Evolutionary conservation across 92 coral and sea anemone species (phyloP), one percentile per base, ranked within the genome.

Genomic region (Epizoanthus illoricatus): DNA sequence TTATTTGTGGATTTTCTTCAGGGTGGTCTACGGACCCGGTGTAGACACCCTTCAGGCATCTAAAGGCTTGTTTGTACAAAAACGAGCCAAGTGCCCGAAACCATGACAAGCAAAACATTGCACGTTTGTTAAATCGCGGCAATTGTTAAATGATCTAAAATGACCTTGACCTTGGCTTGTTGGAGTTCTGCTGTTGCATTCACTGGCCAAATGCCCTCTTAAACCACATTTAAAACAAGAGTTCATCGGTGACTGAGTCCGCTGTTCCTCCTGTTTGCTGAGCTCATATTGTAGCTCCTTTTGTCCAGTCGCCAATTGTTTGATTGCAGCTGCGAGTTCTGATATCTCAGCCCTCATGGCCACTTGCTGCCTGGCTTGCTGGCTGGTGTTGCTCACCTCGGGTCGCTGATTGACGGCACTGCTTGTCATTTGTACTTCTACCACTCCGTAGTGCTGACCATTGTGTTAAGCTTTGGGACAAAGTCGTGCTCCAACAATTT

Each of bases 401-500:
- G 23, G 36, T 64, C 69, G 69, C 41, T 64, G 17, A 1, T 71
- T 63, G 18, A 72, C 41, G 21, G 76, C 76, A 72, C 61, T 72
- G 62, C 76, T 47, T 0, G 62, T 47, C 62, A 72, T 49, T 10
- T 69, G 74, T 69, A 42, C 28, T 16, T 81, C 68, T 20, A 84
- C 61, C 1, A 82, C 87, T 28, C 81, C 36, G 87, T 73, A 62
- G 18, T 64, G 81, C 59, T 84, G 19, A 74, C 71, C 87, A 84
- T 84, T 10, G 54, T 80, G 11, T 80, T 41, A 47, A 85, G 85
- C 13, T 36, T 79, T n/a, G 81, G 85, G 7, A 84, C 73, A 16
- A 85, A 74, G 80, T 85, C 84, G 70, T 85, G 89, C 52, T 85
- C 80, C 64, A 80, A 36, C 41, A 86, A 28, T 23, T 79, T 85